These are phyloP conservation scores for Aradophagus sp. DNA, from an alignment of 1,140 invertebrate genomes.

Conservation along the genomic window DNA sequence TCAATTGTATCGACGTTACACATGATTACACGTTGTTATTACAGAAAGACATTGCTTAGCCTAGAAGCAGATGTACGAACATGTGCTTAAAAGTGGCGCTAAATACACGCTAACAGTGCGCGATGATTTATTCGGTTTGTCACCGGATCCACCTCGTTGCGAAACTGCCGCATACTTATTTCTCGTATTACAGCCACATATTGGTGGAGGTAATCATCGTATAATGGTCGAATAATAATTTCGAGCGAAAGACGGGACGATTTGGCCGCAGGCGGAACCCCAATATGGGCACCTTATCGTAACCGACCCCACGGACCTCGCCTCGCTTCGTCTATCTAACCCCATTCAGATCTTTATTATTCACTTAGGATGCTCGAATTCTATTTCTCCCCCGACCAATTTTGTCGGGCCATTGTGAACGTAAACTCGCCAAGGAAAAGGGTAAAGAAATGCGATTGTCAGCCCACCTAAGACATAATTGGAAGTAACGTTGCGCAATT, in stretches of 20 bases:
- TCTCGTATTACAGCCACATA: constrained; percentile 71
- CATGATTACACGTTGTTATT: constrained; percentile 36
- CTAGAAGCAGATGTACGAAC: constrained; percentile 66
- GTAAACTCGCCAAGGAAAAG: constrained; percentile 26
- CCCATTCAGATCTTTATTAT: constrained; percentile 68
- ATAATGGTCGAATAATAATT: constrained; percentile 72
- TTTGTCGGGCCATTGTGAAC: constrained; percentile 32
- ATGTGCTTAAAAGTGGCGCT: constrained; percentile 63
- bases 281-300: constrained; percentile 68
- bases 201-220: constrained; percentile 69
- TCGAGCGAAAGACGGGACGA: constrained; percentile 48
- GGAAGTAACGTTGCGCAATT: constrained; percentile 15
- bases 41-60: constrained; percentile 8
- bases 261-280: constrained; percentile 62
- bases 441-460: constrained; percentile 17
- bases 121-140: constrained; percentile 69
- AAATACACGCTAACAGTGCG: constrained; percentile 63
- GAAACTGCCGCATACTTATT: constrained; percentile 66
- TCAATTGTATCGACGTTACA: constrained; percentile 9
- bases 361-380: constrained; percentile 69
- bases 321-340: constrained; percentile 53
- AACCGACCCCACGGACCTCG: constrained; percentile 48
- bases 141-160: constrained; percentile 63
- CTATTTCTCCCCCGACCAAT: constrained; percentile 60
- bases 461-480: constrained; percentile 10